These are phyloP conservation scores for Sericinus montela DNA, from an alignment of 2,888 invertebrate genomes.

Conservation along the genomic window DNA sequence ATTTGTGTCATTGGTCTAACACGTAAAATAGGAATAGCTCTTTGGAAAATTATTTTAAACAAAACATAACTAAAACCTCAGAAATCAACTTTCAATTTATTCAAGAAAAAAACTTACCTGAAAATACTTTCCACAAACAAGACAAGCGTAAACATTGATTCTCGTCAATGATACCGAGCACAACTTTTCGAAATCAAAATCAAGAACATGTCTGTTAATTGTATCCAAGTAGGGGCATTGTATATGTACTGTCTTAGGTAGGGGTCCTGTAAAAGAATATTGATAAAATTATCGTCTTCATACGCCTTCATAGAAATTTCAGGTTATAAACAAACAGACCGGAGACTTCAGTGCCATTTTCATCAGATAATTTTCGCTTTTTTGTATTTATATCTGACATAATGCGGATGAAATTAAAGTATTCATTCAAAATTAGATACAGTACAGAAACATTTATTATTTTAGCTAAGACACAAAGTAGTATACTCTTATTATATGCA, in stretches of 20 bases:
- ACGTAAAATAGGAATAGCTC: no score
- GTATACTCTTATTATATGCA: no score
- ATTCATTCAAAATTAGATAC: no score
- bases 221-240: slow-evolving; percentile 98
- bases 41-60: no score
- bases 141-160: slow-evolving; percentile 99
- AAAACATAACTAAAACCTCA: no score
- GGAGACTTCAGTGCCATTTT: slow-evolving; percentile 40
- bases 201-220: slow-evolving; percentile 96
- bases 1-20: no score
- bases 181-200: slow-evolving; percentile 99
- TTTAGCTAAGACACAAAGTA: no score
- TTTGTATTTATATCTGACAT: slow-evolving; percentile 41
- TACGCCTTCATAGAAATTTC: not conserved
- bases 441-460: no score
- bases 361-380: slow-evolving; percentile 52
- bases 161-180: slow-evolving; percentile 98
- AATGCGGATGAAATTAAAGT: no score
- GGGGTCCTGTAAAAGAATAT: slow-evolving; percentile 44
- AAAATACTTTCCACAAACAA: slow-evolving; percentile 99
- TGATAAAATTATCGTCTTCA: not conserved
- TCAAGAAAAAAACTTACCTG: slow-evolving; percentile 50
- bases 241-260: slow-evolving; percentile 57
- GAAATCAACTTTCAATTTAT: no score
- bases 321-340: slow-evolving; percentile 41